These are phyloP conservation scores for Ia io DNA, from an alignment of 2,113 vertebrate genomes.

Conservation along the genomic window DNA sequence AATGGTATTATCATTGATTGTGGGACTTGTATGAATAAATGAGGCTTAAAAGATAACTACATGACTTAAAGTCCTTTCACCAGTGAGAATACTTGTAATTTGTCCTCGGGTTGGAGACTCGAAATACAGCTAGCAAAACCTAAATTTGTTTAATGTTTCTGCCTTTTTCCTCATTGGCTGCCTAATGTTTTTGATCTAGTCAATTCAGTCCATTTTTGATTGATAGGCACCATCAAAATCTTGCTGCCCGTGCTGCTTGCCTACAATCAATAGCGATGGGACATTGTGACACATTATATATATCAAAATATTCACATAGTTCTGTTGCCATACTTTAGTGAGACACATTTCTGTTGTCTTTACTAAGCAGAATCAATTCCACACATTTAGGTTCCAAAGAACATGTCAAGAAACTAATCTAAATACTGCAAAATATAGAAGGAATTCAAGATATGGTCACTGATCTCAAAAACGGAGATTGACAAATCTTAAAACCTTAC, in stretches of 20 bases:
- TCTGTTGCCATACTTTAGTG: background rate
- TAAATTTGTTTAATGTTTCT: constrained; percentile 55
- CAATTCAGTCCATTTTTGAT: background rate
- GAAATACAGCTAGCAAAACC: constrained; percentile 40
- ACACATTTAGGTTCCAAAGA: background rate
- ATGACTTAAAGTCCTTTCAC: constrained; percentile 41
- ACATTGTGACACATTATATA: background rate
- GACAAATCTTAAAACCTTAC: background rate
- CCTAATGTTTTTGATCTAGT: constrained; percentile 58
- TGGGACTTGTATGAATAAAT: constrained; percentile 31
- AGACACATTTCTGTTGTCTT: background rate
- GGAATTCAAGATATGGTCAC: background rate
- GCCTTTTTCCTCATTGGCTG: constrained; percentile 57
- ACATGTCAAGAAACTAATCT: constrained; percentile 5
- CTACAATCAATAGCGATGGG: background rate
- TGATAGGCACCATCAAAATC: background rate
- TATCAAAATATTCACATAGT: background rate
- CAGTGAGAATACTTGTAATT: constrained; percentile 51
- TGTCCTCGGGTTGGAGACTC: constrained; percentile 14
- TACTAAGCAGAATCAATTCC: constrained; percentile 37
- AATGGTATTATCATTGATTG: constrained; percentile 34
- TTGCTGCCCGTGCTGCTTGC: background rate
- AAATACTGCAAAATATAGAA: background rate
- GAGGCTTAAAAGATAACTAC: constrained; percentile 35
- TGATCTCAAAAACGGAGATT: background rate